These are phyloP conservation scores for Buceros bicornis DNA, from an alignment of 2,797 vertebrate species.

Conservation along the genomic window DNA sequence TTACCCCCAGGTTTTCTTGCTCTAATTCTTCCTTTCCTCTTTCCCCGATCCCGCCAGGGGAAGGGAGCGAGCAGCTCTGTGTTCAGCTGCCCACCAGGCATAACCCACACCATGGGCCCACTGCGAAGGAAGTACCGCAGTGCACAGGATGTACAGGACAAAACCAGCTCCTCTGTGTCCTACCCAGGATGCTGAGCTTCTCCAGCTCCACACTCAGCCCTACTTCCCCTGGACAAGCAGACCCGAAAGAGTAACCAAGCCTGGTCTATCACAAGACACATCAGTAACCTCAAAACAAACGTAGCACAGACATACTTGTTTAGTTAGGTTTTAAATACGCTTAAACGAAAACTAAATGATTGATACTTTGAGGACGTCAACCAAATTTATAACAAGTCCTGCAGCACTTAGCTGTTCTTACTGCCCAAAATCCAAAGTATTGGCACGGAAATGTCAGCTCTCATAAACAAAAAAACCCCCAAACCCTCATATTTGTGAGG, in stretches of 20 bases:
- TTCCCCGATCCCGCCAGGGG: background rate
- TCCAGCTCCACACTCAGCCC: background rate
- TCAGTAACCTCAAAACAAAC: background rate
- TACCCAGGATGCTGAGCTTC: rapidly evolving
- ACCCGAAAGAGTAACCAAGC: background rate
- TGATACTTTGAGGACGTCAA: background rate
- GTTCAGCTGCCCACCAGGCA: background rate
- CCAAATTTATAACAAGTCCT: background rate
- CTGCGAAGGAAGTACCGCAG: background rate
- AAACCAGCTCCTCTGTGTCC: background rate
- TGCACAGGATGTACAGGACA: background rate
- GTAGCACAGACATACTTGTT: rapidly evolving
- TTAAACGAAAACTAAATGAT: background rate
- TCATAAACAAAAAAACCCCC: background rate
- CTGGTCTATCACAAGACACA: background rate
- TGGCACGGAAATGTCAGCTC: background rate
- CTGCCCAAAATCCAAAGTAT: background rate
- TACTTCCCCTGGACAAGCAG: background rate
- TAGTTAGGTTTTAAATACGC: background rate
- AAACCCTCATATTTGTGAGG: rapidly evolving
- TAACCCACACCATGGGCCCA: background rate
- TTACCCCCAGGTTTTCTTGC: background rate
- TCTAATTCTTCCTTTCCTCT: background rate
- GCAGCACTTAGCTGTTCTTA: background rate
- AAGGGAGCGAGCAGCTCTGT: rapidly evolving